Conservation (phyloP, 2,888 invertebrate species). For the Epistrophe grossulariae region DNA sequence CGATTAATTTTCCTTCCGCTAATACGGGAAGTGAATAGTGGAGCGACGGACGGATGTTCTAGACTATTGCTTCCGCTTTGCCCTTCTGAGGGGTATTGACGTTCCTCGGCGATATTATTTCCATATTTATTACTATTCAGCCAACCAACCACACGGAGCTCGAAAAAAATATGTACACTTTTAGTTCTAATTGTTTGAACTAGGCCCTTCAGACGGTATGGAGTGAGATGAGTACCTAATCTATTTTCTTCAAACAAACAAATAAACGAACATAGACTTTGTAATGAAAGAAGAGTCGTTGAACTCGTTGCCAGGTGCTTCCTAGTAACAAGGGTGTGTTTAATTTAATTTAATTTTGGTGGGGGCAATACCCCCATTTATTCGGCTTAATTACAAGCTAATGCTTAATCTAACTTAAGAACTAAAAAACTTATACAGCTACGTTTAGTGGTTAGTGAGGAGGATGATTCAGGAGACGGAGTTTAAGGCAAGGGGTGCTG, state of each 20-base stretch:
- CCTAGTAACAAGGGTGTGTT: neutral
- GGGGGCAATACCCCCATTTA: too few relatives aligned
- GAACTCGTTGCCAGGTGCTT: constrained; percentile 56
- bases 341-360: too few relatives aligned
- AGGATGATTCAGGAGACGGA: too few relatives aligned
- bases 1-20: constrained; percentile 20
- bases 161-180: neutral
- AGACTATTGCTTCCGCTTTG: neutral
- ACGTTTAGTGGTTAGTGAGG: too few relatives aligned
- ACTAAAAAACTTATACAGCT: too few relatives aligned
- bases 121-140: neutral
- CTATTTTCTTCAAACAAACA: neutral
- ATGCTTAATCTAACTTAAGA: too few relatives aligned
- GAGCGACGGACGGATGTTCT: neutral
- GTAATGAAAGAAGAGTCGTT: constrained; percentile 16
- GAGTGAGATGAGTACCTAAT: neutral
- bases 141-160: neutral
- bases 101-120: neutral
- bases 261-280: neutral
- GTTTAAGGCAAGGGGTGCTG: too few relatives aligned
- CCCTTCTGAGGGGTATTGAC: neutral
- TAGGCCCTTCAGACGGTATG: neutral
- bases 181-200: neutral
- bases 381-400: too few relatives aligned
- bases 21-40: neutral